Base-by-base conservation (phyloP, 1,140 invertebrate species). In the Babylonia areolata region DNA sequence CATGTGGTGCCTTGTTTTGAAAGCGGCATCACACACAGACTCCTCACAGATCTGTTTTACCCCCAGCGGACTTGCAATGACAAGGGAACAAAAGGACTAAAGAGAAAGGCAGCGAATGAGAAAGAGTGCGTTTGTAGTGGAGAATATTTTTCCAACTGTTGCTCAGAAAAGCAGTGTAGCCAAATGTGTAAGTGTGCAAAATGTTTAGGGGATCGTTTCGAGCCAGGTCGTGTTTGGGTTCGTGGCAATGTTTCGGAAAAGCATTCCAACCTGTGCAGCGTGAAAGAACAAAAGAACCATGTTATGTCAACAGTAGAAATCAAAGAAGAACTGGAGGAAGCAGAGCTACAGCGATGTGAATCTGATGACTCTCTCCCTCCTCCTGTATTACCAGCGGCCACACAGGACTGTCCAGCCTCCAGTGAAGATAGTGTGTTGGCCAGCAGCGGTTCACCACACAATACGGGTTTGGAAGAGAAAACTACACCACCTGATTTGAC, bases 1-100 rank as follows among this genome's bases (percentile, higher is more conserved):
- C 97, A 97, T 90, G 97, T 98, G 89, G 95, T 97, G 79, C 96
- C 97, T 83, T 97, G 97, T 93, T 98, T 98, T 95, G 97, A 97
- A 91, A 97, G 96, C 39, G 97, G 97, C 93, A 96, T 97, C 37
- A 91, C 91, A 81, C 88, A 91, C 42, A 87, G 87, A 31, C 86
- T 93, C 58, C 88, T 90, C 46, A 90, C 88, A 69, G 91, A 90
- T 81, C 73, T 86, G 37, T 94, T 93, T 87, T 91, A 87, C 51
- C 84, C 85, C 64, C 35, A 81, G 77, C 84, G 85, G 64, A 85
- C 51, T 79, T 37, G 82, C 75, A 81, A 35, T 12, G n/a, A 37
- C 20, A 69, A 51, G 54, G 40, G 11, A 54, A 51, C 1, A 51
- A 23, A 3, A n/a, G 58, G 2, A n/a, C 2, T 5, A 5, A 42